Evolutionary conservation across 2,888 invertebrate species (phyloP), one percentile per base, ranked within the genome.

Genomic region (Agonopterix subpropinquella): DNA sequence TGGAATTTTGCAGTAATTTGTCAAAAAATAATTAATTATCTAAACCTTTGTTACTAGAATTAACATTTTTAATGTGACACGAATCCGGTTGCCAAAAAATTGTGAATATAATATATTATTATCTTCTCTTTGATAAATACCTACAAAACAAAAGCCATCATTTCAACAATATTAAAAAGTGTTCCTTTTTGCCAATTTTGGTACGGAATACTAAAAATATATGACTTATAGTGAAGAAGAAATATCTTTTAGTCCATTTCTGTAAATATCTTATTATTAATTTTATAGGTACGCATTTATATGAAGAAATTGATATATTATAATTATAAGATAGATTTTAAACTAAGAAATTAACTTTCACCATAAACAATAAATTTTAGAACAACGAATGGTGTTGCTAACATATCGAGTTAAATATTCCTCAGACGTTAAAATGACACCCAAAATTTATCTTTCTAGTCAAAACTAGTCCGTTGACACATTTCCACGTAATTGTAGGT

Each of bases 11-110:
- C 75, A 70, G 67, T 66, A 65, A 76, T 72, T 68, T 70, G 69
- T 74, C 76, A 73, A 72, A 70, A 18, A 61, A 58, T 72, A 71
- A 80, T 79, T 75, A 73, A 79, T 77, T 68, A 67, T 67, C 61
- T 51, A 61, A 60, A 65, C 67, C 67, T 71, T 69, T 73, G 65
- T 71, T 65, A 65, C 54, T 70, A 60, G 41, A 41, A 61, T 60
- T 61, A 54, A 54, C 58, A 57, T 57, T 54, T 57, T 58, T 57
- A 59, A 62, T 58, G 52, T 41, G 47, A 53, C 43, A 52, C 49
- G 5, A 11, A 28, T 28, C n/a, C 18, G 39, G 41, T 46, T 28
- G 39, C 42, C 28, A 28, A 28, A 28, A 28, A 28, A 8, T 42
- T 13, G 13, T 42, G 42, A 11, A 11, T 42, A 11, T 11, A 11